These are phyloP conservation scores for Macrobrachium nipponense DNA, from an alignment of 1,140 invertebrate species.

Conservation along the genomic window DNA sequence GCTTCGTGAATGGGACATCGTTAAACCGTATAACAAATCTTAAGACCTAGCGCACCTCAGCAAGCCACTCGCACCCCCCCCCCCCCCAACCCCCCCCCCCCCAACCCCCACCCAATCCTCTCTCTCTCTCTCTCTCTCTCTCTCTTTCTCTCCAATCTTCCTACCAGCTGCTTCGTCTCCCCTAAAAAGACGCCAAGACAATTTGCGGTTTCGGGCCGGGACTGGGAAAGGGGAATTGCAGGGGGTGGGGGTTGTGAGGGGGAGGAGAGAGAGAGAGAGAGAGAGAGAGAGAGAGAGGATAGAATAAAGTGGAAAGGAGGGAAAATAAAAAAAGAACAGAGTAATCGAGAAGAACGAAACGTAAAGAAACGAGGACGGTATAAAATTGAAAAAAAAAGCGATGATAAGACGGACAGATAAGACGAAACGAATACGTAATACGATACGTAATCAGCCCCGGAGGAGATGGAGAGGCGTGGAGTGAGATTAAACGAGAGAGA, in stretches of 20 bases:
- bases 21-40: too few species aligned
- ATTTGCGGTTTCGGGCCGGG: too few species aligned
- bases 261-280: neutral
- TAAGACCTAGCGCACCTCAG: too few species aligned
- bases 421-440: neutral
- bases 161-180: conserved; percentile 14
- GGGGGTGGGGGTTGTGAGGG: neutral
- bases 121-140: neutral
- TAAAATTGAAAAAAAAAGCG: neutral
- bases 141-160: neutral
- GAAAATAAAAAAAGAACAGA: neutral
- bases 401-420: neutral
- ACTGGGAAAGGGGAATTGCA: neutral
- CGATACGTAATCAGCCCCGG: neutral
- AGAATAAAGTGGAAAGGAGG: neutral
- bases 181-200: too few species aligned
- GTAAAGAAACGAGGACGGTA: neutral
- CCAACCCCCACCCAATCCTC: neutral
- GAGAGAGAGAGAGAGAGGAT: neutral
- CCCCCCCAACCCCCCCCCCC: neutral
- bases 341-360: neutral
- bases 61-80: neutral
- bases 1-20: too few species aligned
- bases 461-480: neutral
- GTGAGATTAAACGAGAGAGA: neutral